A percentile compares a stretch with the other conserved stretches of the same genome.
phyloP scores from a whole-genome alignment of 2,113 vertebrate species.

The Herpailurus yagouaroundi region DNA sequence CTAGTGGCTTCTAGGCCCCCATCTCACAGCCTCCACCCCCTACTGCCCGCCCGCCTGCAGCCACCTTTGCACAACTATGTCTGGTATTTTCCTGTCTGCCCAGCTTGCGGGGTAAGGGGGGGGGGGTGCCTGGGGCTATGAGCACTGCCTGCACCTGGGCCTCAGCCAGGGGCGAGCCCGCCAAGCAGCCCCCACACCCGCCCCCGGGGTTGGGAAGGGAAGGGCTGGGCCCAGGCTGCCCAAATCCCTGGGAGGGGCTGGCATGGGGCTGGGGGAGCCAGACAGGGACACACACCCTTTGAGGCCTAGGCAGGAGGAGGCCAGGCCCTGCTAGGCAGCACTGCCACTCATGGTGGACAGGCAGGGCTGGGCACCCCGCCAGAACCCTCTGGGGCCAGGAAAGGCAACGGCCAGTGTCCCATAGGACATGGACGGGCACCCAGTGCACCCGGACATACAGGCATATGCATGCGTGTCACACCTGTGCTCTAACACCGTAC shows the following conservation, averaged over 20 bases:
- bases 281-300: conserved; percentile 51
- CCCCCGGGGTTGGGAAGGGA: neutral
- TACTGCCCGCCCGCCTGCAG: conserved; percentile 64
- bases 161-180: conserved; percentile 72
- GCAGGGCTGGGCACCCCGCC: neutral
- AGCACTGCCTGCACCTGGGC: conserved; percentile 78
- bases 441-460: neutral
- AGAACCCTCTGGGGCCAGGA: neutral
- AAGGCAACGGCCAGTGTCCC: neutral
- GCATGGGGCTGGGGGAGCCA: neutral
- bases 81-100: conserved; percentile 82
- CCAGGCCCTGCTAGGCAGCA: neutral
- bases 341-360: neutral
- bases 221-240: conserved; percentile 29
- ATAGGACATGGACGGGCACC: neutral
- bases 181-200: conserved; percentile 69
- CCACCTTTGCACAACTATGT: conserved; percentile 82
- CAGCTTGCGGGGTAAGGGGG: conserved; percentile 51
- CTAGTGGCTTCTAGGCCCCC: conserved; percentile 38
- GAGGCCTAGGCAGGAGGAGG: neutral
- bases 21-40: conserved; percentile 52
- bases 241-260: conserved; percentile 56
- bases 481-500: neutral
- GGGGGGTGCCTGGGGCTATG: conserved; percentile 38
- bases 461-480: neutral